Conservation (phyloP, 2,797 vertebrate species). For the Peromyscus melanophrys region DNA sequence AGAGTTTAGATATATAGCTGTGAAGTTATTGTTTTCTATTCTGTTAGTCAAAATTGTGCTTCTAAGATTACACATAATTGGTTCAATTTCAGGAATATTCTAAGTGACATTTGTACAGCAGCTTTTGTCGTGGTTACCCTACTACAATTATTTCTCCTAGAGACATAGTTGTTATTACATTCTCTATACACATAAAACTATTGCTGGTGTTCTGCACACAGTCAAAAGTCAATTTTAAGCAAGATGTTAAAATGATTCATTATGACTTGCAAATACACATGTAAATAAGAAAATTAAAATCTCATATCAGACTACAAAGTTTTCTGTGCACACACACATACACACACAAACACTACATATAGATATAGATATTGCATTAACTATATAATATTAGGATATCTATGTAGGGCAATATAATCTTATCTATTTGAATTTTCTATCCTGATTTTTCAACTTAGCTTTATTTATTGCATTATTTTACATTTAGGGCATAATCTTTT, state of each 20-base stretch:
- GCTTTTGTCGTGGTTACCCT: not conserved
- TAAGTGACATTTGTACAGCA: not conserved
- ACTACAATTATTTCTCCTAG: not conserved
- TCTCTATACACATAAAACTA: not conserved
- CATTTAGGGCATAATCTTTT: not conserved
- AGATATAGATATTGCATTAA: not conserved
- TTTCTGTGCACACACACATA: not conserved
- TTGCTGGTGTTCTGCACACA: not conserved
- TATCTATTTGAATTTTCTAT: not conserved
- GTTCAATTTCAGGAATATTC: slow-evolving; percentile 54
- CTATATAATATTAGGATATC: not conserved
- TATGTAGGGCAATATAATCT: not conserved
- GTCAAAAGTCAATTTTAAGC: slow-evolving; percentile 36
- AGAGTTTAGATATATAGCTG: not conserved
- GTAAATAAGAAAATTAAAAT: slow-evolving; percentile 10
- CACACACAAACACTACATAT: not conserved
- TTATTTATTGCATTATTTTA: not conserved
- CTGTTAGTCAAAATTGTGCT: slow-evolving; percentile 21
- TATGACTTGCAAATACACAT: slow-evolving; percentile 13
- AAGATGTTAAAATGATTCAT: slow-evolving; percentile 24
- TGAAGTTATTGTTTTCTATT: slow-evolving; percentile 40
- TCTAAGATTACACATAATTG: slow-evolving; percentile 14
- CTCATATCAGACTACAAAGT: not conserved
- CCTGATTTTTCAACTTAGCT: not conserved
- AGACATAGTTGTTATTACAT: not conserved